Conservation (phyloP, 2,797 vertebrate genomes). For the Apogon talboti region DNA sequence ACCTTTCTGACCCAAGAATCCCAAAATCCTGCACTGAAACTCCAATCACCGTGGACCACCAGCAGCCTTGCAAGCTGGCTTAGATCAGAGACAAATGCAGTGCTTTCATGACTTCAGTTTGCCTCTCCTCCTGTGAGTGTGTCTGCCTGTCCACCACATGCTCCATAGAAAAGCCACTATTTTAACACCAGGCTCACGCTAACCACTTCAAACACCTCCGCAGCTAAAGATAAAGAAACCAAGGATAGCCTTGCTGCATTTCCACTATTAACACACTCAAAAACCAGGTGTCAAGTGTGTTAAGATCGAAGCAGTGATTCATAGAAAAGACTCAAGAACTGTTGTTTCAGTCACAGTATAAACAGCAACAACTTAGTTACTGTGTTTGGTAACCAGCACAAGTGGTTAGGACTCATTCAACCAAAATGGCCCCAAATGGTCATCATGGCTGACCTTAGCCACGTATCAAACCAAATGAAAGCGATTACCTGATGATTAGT, state of each 20-base stretch:
- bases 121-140: constrained; percentile 47
- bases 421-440: constrained; percentile 63
- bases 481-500: constrained; percentile 80
- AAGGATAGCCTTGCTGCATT: constrained; percentile 25
- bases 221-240: constrained; percentile 7
- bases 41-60: constrained; percentile 54
- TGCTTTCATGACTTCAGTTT: constrained; percentile 65
- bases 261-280: constrained; percentile 17
- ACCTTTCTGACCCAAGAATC: constrained; percentile 62
- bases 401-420: constrained; percentile 23
- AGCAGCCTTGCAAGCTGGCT: constrained; percentile 33
- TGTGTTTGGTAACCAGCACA: constrained; percentile 36
- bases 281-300: constrained; percentile 29
- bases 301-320: constrained; percentile 11
- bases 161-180: constrained; percentile 30
- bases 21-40: constrained; percentile 58
- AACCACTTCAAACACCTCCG: constrained; percentile 38
- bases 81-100: constrained; percentile 64
- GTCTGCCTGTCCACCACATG: constrained; percentile 50
- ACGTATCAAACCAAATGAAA: constrained; percentile 70
- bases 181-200: constrained; percentile 32
- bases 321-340: constrained; percentile 3
- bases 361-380: background rate
- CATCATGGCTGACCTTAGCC: constrained; percentile 61
- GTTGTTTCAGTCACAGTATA: background rate